Base-by-base conservation (phyloP, 2,888 invertebrate genomes). In the Rhyacophila evoluta region DNA sequence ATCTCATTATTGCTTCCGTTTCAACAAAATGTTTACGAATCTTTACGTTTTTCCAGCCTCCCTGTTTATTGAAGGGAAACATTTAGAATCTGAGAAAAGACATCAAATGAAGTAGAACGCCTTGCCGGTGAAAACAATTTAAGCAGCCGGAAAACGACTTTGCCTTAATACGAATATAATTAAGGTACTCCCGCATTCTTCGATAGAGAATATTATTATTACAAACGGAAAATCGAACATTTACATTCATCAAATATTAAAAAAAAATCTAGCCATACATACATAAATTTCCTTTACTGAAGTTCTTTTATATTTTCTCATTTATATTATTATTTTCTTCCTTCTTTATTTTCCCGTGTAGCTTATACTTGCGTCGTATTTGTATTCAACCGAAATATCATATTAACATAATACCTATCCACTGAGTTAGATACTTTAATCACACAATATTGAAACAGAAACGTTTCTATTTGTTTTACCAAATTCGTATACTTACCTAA, bases 1-100 rank as follows among this genome's bases (percentile, higher is more conserved):
- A 55, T 73, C 77, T 79, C 77, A 77, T 79, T 79, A 79, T 73
- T 79, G 68, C 70, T 74, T 73, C 55, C 72, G 15, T 69, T 72
- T 74, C 27, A 39, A 29, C 29, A 15, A 67, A 73, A n/a, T 28
- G 41, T 77, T 76, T 69, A 55, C 74, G 41, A 75, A 33, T 75
- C 37, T 38, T 69, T 38, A 37, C 38, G 28, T 75, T 75, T 75
- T 75, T 69, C 15, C 69, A 33, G 67, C 19, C 67, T 67, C 25
- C 33, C 55, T 74, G 74, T 74, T 74, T 74, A 74, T 74, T 12
- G 67, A 67, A 36, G 36, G 74, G 67, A 74, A 74, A 74, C 55
- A 74, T 74, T 74, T 67, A 15, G 19, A 55, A 55, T 55, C 55
- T 19, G 55, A 55, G 55, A 55, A 55, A 55, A 55, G 55, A 55